Base-by-base conservation (phyloP, 2,888 invertebrate species). In the Leucophenga montana region DNA sequence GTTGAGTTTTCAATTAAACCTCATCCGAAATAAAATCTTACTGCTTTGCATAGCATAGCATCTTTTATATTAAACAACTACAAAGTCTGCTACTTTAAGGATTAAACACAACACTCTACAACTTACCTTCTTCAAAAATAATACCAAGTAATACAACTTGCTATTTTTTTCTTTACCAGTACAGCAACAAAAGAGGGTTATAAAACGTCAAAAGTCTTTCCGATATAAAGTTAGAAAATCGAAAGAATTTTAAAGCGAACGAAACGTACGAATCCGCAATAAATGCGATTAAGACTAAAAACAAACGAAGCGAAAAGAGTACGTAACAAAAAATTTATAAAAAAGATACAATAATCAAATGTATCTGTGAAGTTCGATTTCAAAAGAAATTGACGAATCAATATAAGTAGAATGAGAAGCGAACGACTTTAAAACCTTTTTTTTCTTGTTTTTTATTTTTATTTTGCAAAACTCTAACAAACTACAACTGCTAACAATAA, bases 251-350 rank as follows among this genome's bases (percentile, higher is more conserved):
- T 66, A 74, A 74, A 66, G 70, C 71, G 72, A 74, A 74, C 73
- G 71, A 72, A 71, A 71, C 77, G 70, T 61, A 57, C 71, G 50
- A 53, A 56, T 67, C 54, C 66, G 69, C 62, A 67, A 59, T 66
- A 71, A 74, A 79, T 76, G 74, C 74, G 75, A 76, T 76, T 77
- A 73, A 8, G 39, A 39, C 39, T 39, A 16, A 65, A 46, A 66
- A 4, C 33, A 73, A 76, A 71, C 74, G 72, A 75, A 68, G 76
- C 78, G 79, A 72, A 71, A 71, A 64, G 22, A 44, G 9, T 31
- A 69, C 66, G 11, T 27, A 27, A 27, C 27, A 31, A 70, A 66
- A 50, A 56, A 62, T n/a, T n/a, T n/a, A 18, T 50, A 57, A 68
- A 67, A 72, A 68, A 67, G 67, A 53, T 65, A 71, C 48, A 72